Percentiles rank a stretch among this genome's conserved stretches.
Evolutionary conservation across 37 sponge, comb jelly and placozoan genomes (phyloP).

Genomic region (Amphimedon queenslandica): DNA sequence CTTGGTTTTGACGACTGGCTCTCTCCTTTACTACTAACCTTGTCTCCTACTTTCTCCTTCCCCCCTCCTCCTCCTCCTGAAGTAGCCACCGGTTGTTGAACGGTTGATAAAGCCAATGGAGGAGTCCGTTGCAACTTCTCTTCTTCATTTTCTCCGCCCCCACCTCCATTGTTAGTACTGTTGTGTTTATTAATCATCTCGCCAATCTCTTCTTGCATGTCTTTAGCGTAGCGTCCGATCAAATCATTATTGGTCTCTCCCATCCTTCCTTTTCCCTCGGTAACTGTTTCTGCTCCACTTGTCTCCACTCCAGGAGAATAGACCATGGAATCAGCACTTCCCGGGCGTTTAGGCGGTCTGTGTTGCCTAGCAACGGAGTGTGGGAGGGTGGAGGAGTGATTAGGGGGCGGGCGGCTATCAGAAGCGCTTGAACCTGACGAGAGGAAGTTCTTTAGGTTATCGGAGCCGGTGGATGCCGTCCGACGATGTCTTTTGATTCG

Average conservation of each 20-base stretch:
- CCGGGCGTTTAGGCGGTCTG: neutral
- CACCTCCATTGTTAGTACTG: too few species aligned
- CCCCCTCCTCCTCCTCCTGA: neutral
- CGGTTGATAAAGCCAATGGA: too few species aligned
- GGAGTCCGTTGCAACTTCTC: neutral
- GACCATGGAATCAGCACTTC: neutral
- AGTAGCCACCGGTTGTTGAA: too few species aligned
- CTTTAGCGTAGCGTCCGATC: neutral
- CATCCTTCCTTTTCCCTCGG: too few species aligned
- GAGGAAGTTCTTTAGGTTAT: neutral
- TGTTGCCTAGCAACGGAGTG: constrained; percentile 1
- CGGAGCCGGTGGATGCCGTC: constrained; percentile 43
- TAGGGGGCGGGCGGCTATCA: neutral
- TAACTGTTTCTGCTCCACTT: neutral
- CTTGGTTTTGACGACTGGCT: neutral
- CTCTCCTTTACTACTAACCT: neutral
- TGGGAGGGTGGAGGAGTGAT: neutral
- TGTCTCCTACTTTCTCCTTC: neutral
- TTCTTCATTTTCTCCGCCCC: neutral
- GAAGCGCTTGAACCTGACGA: neutral
- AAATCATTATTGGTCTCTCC: neutral
- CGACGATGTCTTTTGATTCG: constrained; percentile 20
- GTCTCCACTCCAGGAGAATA: too few species aligned
- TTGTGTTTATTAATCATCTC: neutral
- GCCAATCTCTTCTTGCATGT: neutral